phyloP scores from a whole-genome alignment of 2,797 vertebrate genomes.

The Hoplostethus atlanticus region DNA sequence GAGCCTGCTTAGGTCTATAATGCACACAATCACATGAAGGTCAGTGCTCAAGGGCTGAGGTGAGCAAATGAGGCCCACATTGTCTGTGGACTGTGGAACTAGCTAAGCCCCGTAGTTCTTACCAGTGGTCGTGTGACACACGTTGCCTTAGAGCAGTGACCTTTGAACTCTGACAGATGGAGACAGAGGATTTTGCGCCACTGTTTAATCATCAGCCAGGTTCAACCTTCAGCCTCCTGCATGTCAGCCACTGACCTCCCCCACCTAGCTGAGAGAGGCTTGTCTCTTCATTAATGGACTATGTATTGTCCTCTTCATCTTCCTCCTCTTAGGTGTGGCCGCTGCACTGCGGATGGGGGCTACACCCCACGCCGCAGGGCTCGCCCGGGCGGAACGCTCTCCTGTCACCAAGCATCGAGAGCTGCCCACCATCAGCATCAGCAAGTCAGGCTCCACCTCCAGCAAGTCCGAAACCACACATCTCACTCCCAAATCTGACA shows the following conservation, averaged over 20 bases:
- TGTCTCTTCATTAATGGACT: slow-evolving; percentile 46
- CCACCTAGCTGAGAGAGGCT: slow-evolving; percentile 41
- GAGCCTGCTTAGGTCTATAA: slow-evolving; percentile 23
- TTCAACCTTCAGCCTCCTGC: slow-evolving; percentile 76
- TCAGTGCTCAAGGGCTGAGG: slow-evolving; percentile 32
- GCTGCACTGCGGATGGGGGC: slow-evolving; percentile 73
- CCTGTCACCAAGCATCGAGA: slow-evolving; percentile 80
- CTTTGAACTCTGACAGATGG: slow-evolving; percentile 78
- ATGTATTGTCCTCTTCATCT: slow-evolving; percentile 38
- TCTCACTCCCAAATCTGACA: slow-evolving; percentile 84
- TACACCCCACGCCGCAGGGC: slow-evolving; percentile 77
- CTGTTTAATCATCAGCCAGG: slow-evolving; percentile 79
- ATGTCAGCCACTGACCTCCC: slow-evolving; percentile 65
- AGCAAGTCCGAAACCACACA: slow-evolving; percentile 91
- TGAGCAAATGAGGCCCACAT: slow-evolving; percentile 23
- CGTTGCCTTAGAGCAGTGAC: slow-evolving; percentile 59
- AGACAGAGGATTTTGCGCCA: slow-evolving; percentile 70
- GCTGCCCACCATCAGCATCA: slow-evolving; percentile 83
- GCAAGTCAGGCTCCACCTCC: slow-evolving; percentile 87
- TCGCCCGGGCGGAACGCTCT: slow-evolving; percentile 78
- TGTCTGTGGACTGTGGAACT: slow-evolving; percentile 43
- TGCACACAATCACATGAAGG: slow-evolving; percentile 44
- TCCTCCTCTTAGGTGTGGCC: slow-evolving; percentile 78
- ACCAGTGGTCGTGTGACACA: slow-evolving; percentile 63
- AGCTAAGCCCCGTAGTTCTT: slow-evolving; percentile 74